Percentiles rank a stretch among this genome's conserved stretches.
phyloP scores from a whole-genome alignment of 2,888 invertebrate genomes.

The Epinotia nisella region DNA sequence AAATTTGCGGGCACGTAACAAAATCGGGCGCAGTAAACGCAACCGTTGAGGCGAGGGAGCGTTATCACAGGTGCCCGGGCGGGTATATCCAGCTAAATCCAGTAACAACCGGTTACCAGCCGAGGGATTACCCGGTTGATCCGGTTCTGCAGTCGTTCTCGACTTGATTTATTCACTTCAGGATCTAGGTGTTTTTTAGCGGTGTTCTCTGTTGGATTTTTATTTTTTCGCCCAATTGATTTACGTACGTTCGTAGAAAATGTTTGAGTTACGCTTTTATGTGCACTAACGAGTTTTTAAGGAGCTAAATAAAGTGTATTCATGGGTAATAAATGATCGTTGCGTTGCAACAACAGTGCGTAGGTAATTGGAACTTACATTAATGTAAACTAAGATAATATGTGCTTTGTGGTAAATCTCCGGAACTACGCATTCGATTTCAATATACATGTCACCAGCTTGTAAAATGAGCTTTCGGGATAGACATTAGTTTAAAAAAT shows the following conservation, averaged over 20 bases:
- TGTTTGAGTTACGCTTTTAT: slow-evolving; percentile 23
- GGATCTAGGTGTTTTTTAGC: slow-evolving; percentile 48
- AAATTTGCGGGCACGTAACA: slow-evolving; percentile 33
- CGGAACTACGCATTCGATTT: too few species aligned
- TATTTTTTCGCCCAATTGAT: slow-evolving; percentile 26
- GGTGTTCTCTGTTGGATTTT: slow-evolving; percentile 33
- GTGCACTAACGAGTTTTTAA: slow-evolving; percentile 24
- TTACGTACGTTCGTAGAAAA: slow-evolving; percentile 20
- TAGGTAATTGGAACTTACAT: too few species aligned
- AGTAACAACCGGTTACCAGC: slow-evolving; percentile 69
- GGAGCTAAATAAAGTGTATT: slow-evolving; percentile 1
- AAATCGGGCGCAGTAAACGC: slow-evolving; percentile 37
- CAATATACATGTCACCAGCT: too few species aligned
- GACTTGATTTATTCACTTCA: slow-evolving; percentile 78
- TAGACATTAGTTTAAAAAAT: too few species aligned
- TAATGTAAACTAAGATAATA: background rate
- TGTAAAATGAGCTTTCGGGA: too few species aligned
- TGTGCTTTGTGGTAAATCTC: too few species aligned
- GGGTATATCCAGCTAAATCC: slow-evolving; percentile 63
- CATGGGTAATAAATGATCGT: background rate
- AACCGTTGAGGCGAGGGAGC: slow-evolving; percentile 52
- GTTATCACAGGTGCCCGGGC: slow-evolving; percentile 80
- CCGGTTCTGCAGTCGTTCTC: slow-evolving; percentile 76
- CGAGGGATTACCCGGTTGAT: slow-evolving; percentile 76
- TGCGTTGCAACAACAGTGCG: background rate